Evolutionary conservation across 1,140 invertebrate species (phyloP), one percentile per base, ranked within the genome.

Genomic region (Tenebrio molitor): DNA sequence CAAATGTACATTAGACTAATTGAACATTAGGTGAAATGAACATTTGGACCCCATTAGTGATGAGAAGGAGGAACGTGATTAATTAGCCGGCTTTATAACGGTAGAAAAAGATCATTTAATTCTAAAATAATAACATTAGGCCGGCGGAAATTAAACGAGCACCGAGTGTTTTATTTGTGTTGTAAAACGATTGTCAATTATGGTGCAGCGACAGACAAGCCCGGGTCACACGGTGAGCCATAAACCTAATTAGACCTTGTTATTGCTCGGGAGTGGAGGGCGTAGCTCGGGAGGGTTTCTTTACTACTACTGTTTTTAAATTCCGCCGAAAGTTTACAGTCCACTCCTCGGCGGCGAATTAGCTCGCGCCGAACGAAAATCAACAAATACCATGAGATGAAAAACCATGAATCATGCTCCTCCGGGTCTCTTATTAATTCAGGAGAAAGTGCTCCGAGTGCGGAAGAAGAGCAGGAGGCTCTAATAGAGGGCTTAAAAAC

Each of bases 1-100:
- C 79, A 82, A 81, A 82, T 80, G 77, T 81, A 81, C 81, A 82
- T 82, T 82, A 82, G 76, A 75, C 74, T 82, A 82, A 82, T 82
- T 82, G 81, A 81, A 81, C 80, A 82, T 82, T 82, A 82, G 81
- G 79, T 81, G 77, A 81, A 81, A 81, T 81, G 81, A 82, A 80
- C 81, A 81, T 81, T 82, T 82, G 80, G 81, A 79, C 77, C 79
- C 79, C 79, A 81, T 81, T 81, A 80, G 76, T 77, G 80, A 80
- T 80, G 77, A 76, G 74, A 77, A 72, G 67, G 78, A 66, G 62
- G 69, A 78, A 79, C 75, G 77, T 80, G 79, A 81, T 81, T 81
- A 81, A 81, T 81, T 81, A 80, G 74, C 75, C 62, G 67, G 50
- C 73, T 70, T 75, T 72, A 66, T 68, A 69, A 39, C 65, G 15